A percentile compares a stretch with the other conserved stretches of the same genome.
Evolutionary conservation across 2,113 vertebrate genomes (phyloP).

Genomic region (Pungitius pungitius): DNA sequence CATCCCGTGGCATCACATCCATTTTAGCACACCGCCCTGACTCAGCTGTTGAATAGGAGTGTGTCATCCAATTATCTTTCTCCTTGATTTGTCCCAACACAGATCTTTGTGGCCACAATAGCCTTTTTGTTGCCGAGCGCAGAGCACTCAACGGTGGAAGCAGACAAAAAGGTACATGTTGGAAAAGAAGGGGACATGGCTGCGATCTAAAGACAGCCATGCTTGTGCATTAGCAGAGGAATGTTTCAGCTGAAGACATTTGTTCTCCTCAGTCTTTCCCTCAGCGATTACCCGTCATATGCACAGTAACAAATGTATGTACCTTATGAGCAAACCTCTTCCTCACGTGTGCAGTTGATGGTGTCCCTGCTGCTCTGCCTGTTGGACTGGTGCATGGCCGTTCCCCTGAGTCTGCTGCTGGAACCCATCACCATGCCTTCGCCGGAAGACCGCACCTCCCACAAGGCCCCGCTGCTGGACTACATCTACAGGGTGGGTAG

Average conservation of each 20-base stretch:
- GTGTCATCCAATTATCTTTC: constrained; percentile 69
- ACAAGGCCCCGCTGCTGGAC: constrained; percentile 90
- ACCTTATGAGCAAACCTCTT: not conserved
- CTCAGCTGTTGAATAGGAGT: constrained; percentile 55
- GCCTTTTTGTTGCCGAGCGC: constrained; percentile 95
- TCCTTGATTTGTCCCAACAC: constrained; percentile 67
- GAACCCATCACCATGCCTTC: constrained; percentile 86
- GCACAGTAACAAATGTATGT: constrained; percentile 1
- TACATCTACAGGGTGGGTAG: constrained; percentile 95
- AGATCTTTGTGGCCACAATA: constrained; percentile 98
- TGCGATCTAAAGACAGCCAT: constrained; percentile 69
- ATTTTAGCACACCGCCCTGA: constrained; percentile 37
- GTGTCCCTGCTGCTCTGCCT: constrained; percentile 94
- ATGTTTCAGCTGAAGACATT: constrained; percentile 56
- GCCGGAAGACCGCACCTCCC: constrained; percentile 83
- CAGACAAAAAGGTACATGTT: constrained; percentile 93
- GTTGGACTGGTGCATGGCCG: constrained; percentile 97
- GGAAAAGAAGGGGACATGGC: constrained; percentile 56
- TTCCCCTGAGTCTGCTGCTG: constrained; percentile 89
- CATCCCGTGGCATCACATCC: constrained; percentile 18
- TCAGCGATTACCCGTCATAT: not conserved
- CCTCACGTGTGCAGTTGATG: constrained; percentile 85
- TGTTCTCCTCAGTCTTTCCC: not conserved
- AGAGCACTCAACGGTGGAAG: constrained; percentile 91
- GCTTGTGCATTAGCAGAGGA: constrained; percentile 72